Conservation (phyloP, 1,140 invertebrate genomes). For the Drosophila persimilis region DNA sequence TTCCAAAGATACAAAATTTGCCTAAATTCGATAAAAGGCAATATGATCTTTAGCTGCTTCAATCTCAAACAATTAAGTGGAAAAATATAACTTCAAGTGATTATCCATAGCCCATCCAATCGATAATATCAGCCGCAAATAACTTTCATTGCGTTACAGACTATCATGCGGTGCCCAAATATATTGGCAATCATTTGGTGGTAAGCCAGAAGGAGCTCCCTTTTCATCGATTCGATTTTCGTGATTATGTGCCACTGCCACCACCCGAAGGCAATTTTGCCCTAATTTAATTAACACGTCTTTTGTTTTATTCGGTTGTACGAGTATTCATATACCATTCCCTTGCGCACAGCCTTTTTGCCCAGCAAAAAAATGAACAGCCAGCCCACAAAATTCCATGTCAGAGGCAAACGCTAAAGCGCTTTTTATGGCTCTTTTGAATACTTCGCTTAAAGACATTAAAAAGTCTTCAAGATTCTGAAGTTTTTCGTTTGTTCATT, state of each 20-base stretch:
- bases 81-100: background rate
- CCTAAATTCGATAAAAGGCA: no score
- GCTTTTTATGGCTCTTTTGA: conserved; percentile 61
- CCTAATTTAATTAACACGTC: conserved; percentile 65
- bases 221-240: conserved; percentile 40
- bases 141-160: conserved; percentile 10
- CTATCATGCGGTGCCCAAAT: background rate
- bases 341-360: conserved; percentile 9
- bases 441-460: conserved; percentile 63
- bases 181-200: conserved; percentile 34
- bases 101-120: conserved; percentile 13
- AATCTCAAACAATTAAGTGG: background rate
- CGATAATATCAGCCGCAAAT: conserved; percentile 9
- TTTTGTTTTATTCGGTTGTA: conserved; percentile 40
- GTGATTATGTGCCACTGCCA: conserved; percentile 25
- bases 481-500: conserved; percentile 34
- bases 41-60: background rate
- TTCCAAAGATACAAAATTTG: no score
- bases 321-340: background rate
- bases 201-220: background rate
- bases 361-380: conserved; percentile 23
- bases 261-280: conserved; percentile 34
- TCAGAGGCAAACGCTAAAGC: conserved; percentile 24
- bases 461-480: conserved; percentile 45
- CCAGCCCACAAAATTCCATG: conserved; percentile 34